Evolutionary conservation across 30 jellyfish, hydroid and myxozoan species (phyloP).

Genomic region (Clytia hemisphaerica): DNA sequence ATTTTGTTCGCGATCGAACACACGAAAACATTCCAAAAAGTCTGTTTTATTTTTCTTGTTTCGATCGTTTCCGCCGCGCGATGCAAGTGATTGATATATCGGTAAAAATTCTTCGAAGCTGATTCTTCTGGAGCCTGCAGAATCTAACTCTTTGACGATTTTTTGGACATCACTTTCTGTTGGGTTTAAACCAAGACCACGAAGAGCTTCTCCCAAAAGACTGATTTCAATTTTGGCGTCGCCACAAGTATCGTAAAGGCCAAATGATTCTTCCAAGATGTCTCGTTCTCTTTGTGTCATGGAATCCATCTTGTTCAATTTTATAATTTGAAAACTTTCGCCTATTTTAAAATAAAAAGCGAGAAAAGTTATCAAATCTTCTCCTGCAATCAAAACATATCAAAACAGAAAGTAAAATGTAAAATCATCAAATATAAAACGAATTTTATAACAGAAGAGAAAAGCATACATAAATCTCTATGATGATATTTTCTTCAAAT

Average conservation of each 20-base stretch:
- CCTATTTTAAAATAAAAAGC: too few relatives aligned
- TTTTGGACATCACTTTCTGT: constrained; percentile 81
- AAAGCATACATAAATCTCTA: too few relatives aligned
- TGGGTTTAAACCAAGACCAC: constrained; percentile 97
- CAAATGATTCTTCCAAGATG: constrained; percentile 77
- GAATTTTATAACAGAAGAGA: too few relatives aligned
- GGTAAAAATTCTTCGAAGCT: constrained; percentile 89
- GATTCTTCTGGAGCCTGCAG: constrained; percentile 62
- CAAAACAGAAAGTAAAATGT: too few relatives aligned
- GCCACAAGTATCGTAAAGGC: constrained; percentile 85
- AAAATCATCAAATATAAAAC: too few relatives aligned
- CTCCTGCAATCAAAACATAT: too few relatives aligned
- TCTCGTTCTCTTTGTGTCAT: constrained; percentile 79
- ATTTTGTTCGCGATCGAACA: constrained; percentile 81
- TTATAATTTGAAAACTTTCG: too few relatives aligned
- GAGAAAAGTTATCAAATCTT: too few relatives aligned
- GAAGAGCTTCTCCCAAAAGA: constrained; percentile 77
- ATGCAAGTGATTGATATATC: constrained; percentile 56
- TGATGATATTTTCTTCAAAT: too few relatives aligned
- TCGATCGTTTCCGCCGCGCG: constrained; percentile 27
- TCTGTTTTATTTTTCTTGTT: constrained; percentile 67
- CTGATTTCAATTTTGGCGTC: constrained; percentile 78
- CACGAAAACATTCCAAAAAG: constrained; percentile 95
- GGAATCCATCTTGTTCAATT: constrained; percentile 69
- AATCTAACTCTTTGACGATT: constrained; percentile 67